These are phyloP conservation scores for Phenganax marumi DNA, from an alignment of 92 coral and sea anemone species.

Conservation along the genomic window DNA sequence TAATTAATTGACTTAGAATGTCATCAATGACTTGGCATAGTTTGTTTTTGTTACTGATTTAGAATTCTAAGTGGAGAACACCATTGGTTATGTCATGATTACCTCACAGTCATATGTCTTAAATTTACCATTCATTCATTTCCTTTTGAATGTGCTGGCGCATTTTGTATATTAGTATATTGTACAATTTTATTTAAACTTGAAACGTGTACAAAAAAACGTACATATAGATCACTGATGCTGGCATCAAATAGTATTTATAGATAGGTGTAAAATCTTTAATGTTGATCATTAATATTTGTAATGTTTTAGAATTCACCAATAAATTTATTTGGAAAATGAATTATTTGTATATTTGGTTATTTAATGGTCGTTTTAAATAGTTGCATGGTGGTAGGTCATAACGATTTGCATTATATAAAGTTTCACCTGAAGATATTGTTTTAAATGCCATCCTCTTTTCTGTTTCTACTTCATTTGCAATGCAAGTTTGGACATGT, in stretches of 20 bases:
- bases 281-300: not conserved
- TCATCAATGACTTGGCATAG: not conserved
- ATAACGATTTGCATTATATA: not conserved
- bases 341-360: not conserved
- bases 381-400: not conserved
- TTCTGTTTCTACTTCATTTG: too few relatives aligned
- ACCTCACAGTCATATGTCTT: not conserved
- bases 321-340: not conserved
- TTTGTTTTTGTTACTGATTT: too few relatives aligned
- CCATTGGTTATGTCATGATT: too few relatives aligned
- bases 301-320: not conserved
- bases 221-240: not conserved
- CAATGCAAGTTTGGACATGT: too few relatives aligned
- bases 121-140: not conserved
- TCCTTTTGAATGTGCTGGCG: not conserved
- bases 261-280: not conserved
- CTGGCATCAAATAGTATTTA: not conserved
- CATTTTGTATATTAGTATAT: not conserved
- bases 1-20: not conserved
- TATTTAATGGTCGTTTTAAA: not conserved
- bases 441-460: too few relatives aligned
- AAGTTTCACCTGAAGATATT: not conserved
- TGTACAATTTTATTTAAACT: not conserved
- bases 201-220: not conserved
- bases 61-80: too few relatives aligned